Evolutionary conservation across 2,797 vertebrate species (phyloP).

Genomic region (Mionectes olivaceus): DNA sequence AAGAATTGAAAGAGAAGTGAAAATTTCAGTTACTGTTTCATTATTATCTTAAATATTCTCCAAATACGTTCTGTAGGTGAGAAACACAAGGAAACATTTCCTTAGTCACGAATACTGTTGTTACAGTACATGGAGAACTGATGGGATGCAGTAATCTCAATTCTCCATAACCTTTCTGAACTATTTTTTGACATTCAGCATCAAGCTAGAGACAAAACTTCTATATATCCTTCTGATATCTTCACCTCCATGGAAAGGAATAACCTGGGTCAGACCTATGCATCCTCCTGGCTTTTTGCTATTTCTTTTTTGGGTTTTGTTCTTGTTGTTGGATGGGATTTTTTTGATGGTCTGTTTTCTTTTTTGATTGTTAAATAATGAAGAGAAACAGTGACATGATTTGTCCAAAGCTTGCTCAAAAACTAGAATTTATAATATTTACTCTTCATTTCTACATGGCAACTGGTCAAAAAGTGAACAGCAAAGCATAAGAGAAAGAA

Average conservation of each 20-base stretch:
- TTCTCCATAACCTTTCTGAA: not conserved
- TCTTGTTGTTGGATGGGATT: not conserved
- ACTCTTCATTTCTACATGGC: not conserved
- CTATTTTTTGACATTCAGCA: not conserved
- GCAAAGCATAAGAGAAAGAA: not conserved
- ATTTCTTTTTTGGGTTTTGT: not conserved
- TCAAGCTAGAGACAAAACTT: not conserved
- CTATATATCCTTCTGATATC: not conserved
- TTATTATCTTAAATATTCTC: not conserved
- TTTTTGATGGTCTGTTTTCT: too few relatives aligned
- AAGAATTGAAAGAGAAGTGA: constrained; percentile 4
- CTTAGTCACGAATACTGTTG: not conserved
- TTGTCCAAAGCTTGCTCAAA: not conserved
- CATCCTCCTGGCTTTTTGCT: not conserved
- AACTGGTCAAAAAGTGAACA: not conserved
- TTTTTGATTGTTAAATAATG: not conserved
- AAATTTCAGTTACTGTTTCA: not conserved
- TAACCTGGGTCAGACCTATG: not conserved
- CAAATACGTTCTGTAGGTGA: not conserved
- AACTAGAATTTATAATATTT: not conserved
- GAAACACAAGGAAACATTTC: not conserved
- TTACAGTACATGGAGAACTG: not conserved
- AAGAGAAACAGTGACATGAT: not conserved
- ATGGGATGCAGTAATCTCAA: not conserved
- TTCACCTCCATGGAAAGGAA: not conserved